phyloP scores from a whole-genome alignment of 2,888 invertebrate species.

The Pristionchus mayeri region DNA sequence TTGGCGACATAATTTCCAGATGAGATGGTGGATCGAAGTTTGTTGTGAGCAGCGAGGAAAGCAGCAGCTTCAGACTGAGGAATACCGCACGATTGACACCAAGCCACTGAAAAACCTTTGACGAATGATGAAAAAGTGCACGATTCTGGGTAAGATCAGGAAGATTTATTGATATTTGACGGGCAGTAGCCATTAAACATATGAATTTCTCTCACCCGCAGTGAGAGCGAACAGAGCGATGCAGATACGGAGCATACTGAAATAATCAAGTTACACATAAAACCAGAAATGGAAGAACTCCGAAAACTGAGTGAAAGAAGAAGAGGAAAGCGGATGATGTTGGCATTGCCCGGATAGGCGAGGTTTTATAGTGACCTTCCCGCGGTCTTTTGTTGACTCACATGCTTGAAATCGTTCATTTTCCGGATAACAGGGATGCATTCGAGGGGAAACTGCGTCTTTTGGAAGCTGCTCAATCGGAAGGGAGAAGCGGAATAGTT shows the following conservation, averaged over 20 bases:
- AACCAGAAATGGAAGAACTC: neutral
- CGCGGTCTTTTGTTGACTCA: neutral
- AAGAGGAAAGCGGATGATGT: neutral
- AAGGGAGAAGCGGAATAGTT: neutral
- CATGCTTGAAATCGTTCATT: neutral
- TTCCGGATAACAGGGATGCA: neutral
- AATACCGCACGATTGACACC: neutral
- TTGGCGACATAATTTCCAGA: neutral
- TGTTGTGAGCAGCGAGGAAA: neutral
- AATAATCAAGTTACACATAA: neutral
- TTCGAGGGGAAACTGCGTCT: neutral
- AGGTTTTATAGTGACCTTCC: neutral
- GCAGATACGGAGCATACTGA: neutral
- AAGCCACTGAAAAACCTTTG: slow-evolving; percentile 6
- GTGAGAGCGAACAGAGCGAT: neutral
- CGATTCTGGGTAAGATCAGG: too few species aligned
- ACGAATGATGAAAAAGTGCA: too few species aligned
- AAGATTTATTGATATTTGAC: too few species aligned
- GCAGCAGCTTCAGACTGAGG: neutral
- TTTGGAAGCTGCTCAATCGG: neutral
- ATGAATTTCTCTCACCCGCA: neutral
- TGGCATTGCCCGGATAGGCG: neutral
- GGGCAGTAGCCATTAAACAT: too few species aligned
- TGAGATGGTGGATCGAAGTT: neutral
- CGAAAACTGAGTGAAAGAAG: neutral